Evolutionary conservation across 1,140 invertebrate species (phyloP), one percentile per base, ranked within the genome.

Genomic region (Branchinecta lynchi): DNA sequence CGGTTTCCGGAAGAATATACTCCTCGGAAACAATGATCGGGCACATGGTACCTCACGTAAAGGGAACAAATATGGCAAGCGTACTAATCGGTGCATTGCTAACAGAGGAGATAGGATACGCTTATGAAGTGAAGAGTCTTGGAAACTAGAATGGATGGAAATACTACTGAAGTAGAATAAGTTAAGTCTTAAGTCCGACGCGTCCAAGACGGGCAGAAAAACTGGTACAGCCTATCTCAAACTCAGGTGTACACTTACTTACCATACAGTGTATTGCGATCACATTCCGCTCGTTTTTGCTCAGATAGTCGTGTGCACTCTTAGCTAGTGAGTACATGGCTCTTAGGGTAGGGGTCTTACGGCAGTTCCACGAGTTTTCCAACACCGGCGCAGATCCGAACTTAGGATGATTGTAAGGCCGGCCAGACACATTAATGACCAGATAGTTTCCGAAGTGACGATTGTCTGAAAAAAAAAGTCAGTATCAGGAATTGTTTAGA

Each of bases 211-310:
- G 32, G 21, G 46, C 12, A 12, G 71, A 21, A 70, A 15, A 0
- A 65, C 20, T 66, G 51, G 32, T 66, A n/a, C 44, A 12, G 46
- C 12, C 43, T 7, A 72, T 43, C 3, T 20, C 3, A 43, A 71
- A 74, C 3, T 69, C 9, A 74, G 68, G 43, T 73, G 21, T 12
- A 43, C 66, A 72, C 43, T 20, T 15, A 84, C 83, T 83, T 77
- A 92, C 90, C 78, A 85, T 84, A 75, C 92, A 96, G 76, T 94
- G 92, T 45, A 96, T 82, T 10, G 95, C 87, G 72, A 89, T 87
- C 15, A 92, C 84, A 76, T 90, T 89, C 73, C 87, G 86, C 5
- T 87, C 85, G 78, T 92, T 90, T 51, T 86, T 86, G 66, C 85
- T 84, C 12, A 96, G 79, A 79, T 90, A 94, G 70, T 87, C 84